phyloP scores from a whole-genome alignment of 2,113 vertebrate species.

The Cnemophilus loriae region DNA sequence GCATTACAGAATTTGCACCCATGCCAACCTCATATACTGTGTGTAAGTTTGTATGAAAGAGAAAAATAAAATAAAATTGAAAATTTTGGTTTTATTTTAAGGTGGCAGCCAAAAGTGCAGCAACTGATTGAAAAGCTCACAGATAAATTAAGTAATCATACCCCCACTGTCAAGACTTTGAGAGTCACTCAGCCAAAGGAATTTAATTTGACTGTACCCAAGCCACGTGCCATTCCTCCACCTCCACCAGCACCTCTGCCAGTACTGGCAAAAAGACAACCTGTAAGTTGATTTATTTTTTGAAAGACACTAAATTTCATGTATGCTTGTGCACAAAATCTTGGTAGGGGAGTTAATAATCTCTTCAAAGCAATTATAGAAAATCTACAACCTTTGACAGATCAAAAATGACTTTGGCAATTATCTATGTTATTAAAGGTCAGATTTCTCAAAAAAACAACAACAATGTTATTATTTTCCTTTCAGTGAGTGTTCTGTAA shows the following conservation, averaged over 20 bases:
- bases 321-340: not conserved
- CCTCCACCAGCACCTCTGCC: conserved; percentile 70
- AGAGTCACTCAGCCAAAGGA: conserved; percentile 78
- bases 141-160: not conserved
- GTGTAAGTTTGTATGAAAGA: not conserved
- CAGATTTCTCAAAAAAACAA: not conserved
- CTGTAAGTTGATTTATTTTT: conserved; percentile 72
- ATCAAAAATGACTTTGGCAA: not conserved
- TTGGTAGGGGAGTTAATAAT: not conserved
- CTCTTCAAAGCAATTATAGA: not conserved
- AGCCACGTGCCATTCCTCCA: conserved; percentile 67
- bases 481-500: not conserved
- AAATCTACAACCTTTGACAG: not conserved
- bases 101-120: conserved; percentile 83
- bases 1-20: not conserved
- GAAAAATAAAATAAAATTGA: not conserved
- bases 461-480: not conserved
- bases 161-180: conserved; percentile 45
- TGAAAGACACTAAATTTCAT: not conserved
- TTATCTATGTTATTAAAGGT: not conserved
- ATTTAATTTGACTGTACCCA: conserved; percentile 82
- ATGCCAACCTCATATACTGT: not conserved
- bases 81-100: conserved; percentile 56
- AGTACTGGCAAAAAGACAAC: conserved; percentile 66
- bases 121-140: conserved; percentile 73